Conservation (phyloP, 2,888 invertebrate species). For the Tenthredo mesomela region DNA sequence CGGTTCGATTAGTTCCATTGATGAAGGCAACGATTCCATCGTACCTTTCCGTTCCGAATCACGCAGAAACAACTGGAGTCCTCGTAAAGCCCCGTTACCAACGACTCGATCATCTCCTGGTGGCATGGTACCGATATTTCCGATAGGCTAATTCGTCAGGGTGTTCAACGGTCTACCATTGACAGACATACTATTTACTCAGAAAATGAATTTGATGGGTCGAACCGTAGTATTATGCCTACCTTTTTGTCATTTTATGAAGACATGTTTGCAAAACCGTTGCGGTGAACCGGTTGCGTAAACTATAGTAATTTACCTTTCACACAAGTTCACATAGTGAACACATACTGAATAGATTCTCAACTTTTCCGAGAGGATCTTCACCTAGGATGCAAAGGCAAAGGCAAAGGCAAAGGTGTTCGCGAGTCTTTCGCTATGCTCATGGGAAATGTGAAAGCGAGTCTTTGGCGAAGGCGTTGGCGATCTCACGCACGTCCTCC, state of each 20-base stretch:
- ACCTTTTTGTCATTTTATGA: not conserved
- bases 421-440: slow-evolving; percentile 51
- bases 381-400: slow-evolving; percentile 6
- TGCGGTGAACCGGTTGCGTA: not conserved
- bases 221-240: not conserved
- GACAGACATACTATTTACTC: not conserved
- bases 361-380: slow-evolving; percentile 47
- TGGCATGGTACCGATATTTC: slow-evolving; percentile 36
- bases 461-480: slow-evolving; percentile 68
- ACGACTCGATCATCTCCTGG: not conserved
- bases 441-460: slow-evolving; percentile 75
- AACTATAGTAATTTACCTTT: not conserved
- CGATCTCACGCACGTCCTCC: slow-evolving; percentile 70
- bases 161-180: not conserved
- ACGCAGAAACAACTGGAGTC: not conserved
- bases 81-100: slow-evolving; percentile 24
- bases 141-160: slow-evolving; percentile 9
- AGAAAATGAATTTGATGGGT: not conserved
- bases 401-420: slow-evolving; percentile 19
- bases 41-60: not conserved
- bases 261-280: not conserved
- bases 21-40: slow-evolving; percentile 13
- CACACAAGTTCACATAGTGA: slow-evolving; percentile 19
- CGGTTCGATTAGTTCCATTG: slow-evolving; percentile 21
- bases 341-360: slow-evolving; percentile 23